These are phyloP conservation scores for Coptodon rendalli DNA, from an alignment of 2,113 vertebrate genomes.

Conservation along the genomic window DNA sequence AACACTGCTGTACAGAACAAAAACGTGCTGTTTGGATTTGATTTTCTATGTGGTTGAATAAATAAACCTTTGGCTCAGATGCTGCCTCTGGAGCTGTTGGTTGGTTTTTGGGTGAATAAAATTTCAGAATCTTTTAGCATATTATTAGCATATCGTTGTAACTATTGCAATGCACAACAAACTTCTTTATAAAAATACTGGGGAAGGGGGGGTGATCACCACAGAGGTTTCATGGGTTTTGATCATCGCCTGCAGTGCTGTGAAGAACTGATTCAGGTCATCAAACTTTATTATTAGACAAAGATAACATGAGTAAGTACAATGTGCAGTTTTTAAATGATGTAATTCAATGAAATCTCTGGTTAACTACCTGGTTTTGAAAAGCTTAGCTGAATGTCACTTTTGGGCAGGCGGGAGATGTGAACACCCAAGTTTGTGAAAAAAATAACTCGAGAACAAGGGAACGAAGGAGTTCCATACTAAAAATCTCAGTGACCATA, in stretches of 20 bases:
- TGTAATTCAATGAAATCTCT: background rate
- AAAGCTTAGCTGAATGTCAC: background rate
- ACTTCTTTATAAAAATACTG: background rate
- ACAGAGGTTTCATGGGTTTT: background rate
- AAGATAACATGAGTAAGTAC: background rate
- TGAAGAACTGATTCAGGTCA: background rate
- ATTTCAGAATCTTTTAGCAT: background rate
- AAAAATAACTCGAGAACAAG: background rate
- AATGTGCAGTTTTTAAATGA: background rate
- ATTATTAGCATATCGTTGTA: background rate
- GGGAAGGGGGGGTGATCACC: background rate
- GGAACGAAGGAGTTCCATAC: background rate
- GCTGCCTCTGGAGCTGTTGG: background rate
- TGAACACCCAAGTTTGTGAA: too few relatives aligned
- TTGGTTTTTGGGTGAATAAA: background rate
- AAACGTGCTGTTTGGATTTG: background rate
- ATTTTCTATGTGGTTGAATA: conserved; percentile 36
- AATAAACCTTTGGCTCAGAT: conserved; percentile 36
- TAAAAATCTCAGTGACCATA: background rate
- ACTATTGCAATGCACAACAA: background rate
- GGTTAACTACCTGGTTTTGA: background rate
- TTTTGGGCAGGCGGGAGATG: background rate
- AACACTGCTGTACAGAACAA: conserved; percentile 34
- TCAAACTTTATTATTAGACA: background rate
- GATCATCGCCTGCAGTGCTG: background rate